Conservation (phyloP, 2,888 invertebrate species). For the Heliconius ethilla region DNA sequence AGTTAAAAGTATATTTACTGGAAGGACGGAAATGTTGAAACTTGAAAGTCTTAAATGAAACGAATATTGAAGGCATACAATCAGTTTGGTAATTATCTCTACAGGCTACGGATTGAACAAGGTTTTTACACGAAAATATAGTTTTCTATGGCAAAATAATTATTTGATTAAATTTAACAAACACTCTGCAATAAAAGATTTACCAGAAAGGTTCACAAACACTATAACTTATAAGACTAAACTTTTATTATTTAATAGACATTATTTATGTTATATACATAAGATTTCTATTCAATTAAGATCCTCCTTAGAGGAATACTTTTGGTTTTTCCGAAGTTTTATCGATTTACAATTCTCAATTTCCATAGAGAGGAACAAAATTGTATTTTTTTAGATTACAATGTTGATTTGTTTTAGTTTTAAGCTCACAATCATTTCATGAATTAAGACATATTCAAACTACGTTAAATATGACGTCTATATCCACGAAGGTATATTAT, state of each 20-base stretch:
- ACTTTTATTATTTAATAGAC: too few species aligned
- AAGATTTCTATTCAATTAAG: background rate
- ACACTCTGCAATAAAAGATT: too few species aligned
- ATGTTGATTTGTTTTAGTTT: background rate
- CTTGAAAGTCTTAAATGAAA: background rate
- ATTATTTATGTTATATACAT: too few species aligned
- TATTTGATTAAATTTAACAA: too few species aligned
- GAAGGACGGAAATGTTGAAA: background rate
- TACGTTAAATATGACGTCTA: background rate
- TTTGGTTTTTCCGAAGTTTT: background rate
- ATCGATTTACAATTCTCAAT: background rate
- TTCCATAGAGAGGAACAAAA: background rate
- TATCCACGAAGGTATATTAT: background rate
- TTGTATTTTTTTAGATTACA: background rate
- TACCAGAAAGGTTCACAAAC: too few species aligned
- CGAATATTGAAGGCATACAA: background rate
- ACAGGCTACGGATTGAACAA: too few species aligned
- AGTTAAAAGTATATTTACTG: background rate
- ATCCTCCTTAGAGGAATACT: too few species aligned
- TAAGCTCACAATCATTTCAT: background rate
- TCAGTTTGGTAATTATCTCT: background rate
- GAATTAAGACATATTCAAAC: background rate
- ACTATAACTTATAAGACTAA: too few species aligned
- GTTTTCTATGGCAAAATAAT: too few species aligned
- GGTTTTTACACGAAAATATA: background rate